Evolutionary conservation across 1,140 invertebrate genomes (phyloP).

Genomic region (Brachionus plicatilis): DNA sequence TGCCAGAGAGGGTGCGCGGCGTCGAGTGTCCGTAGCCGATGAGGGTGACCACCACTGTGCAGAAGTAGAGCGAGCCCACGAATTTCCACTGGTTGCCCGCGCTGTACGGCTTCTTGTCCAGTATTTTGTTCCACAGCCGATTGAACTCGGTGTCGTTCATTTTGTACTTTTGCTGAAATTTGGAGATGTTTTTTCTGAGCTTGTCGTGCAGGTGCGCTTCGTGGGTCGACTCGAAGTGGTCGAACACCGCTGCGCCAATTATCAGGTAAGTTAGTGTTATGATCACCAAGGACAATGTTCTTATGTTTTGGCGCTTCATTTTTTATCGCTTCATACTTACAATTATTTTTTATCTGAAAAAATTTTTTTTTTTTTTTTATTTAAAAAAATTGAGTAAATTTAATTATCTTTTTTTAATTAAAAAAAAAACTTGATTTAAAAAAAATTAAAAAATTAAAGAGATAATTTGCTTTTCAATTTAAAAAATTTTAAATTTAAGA

Average conservation of each 20-base stretch:
- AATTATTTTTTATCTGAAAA: neutral
- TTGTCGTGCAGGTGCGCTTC: neutral
- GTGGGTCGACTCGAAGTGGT: conserved; percentile 36
- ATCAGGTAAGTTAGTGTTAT: conserved; percentile 41
- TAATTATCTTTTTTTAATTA: too few relatives aligned
- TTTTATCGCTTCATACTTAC: neutral
- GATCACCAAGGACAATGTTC: conserved; percentile 39
- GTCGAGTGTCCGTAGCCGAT: conserved; percentile 51
- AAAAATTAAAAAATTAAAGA: too few relatives aligned
- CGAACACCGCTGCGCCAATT: conserved; percentile 41
- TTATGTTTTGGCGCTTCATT: conserved; percentile 41
- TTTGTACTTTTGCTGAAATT: conserved; percentile 6
- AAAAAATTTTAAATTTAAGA: too few relatives aligned
- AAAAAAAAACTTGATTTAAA: too few relatives aligned
- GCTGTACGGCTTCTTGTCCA: conserved; percentile 39
- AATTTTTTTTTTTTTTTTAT: too few relatives aligned
- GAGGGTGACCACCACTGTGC: conserved; percentile 40
- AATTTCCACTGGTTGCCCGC: conserved; percentile 41
- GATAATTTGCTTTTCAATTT: too few relatives aligned
- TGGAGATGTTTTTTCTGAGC: neutral
- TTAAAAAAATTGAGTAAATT: too few relatives aligned
- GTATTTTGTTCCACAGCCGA: neutral
- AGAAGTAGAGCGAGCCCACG: conserved; percentile 40
- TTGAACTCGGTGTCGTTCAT: conserved; percentile 40
- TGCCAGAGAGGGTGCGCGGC: conserved; percentile 50